phyloP scores from a whole-genome alignment of 2,888 invertebrate species.

The Malthinus seriepunctatus region DNA sequence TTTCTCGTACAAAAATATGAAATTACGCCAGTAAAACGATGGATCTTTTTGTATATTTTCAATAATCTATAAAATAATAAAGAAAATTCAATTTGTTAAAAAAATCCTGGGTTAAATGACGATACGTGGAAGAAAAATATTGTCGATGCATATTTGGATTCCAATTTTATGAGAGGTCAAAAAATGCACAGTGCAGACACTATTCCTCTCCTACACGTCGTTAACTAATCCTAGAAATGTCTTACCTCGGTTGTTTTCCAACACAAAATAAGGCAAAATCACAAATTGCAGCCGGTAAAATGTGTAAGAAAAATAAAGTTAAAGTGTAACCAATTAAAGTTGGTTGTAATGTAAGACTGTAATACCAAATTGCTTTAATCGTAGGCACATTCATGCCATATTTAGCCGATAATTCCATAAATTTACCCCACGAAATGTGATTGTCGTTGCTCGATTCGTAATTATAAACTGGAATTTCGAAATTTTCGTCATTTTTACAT shows the following conservation, averaged over 20 bases:
- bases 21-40: constrained; percentile 73
- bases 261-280: constrained; percentile 60
- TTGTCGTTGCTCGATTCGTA: constrained; percentile 84
- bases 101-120: not conserved
- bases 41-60: constrained; percentile 77
- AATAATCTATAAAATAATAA: constrained; percentile 65
- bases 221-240: too few species aligned
- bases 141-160: too few species aligned
- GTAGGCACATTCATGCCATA: constrained; percentile 64
- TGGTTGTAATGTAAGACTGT: constrained; percentile 66
- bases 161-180: too few species aligned
- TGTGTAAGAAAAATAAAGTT: constrained; percentile 67
- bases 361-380: constrained; percentile 70
- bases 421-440: constrained; percentile 77
- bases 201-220: too few species aligned
- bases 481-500: constrained; percentile 27
- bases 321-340: constrained; percentile 62
- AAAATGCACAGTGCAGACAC: too few species aligned
- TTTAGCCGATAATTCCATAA: constrained; percentile 62
- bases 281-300: constrained; percentile 66
- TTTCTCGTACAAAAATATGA: constrained; percentile 75
- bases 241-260: constrained; percentile 66
- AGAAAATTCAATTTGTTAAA: not conserved
- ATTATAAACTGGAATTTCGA: constrained; percentile 76
- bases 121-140: too few species aligned